Evolutionary conservation across 2,888 invertebrate genomes (phyloP), one percentile per base, ranked within the genome.

Genomic region (Lissocephala sabroskyi): DNA sequence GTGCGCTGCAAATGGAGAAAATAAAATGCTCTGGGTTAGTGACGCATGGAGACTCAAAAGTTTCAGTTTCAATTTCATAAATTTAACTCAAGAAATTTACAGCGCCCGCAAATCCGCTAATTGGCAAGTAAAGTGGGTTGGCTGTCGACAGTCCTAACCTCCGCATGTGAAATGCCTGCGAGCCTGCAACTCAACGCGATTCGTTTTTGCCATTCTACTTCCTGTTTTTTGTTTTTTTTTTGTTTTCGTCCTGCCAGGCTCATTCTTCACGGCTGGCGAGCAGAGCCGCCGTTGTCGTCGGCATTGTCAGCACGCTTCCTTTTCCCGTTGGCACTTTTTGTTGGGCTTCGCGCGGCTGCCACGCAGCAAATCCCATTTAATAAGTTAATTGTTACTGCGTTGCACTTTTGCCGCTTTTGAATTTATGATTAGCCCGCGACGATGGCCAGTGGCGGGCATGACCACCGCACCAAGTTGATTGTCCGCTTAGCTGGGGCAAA

Each of bases 311-410:
- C 53, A 32, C 33, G 46, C 49, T 14, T 41, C 18, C 48, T 33
- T 39, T n/a, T 30, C 32, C 43, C 13, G n/a, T 14, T 30, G 11
- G 16, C 28, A 37, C n/a, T n/a, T 29, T 45, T 37, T 30, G 29
- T 46, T 48, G 32, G 17, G 32, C 47, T 45, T 18, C 16, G 45
- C 19, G 26, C 19, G 41, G 23, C 50, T 29, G 14, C 47, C 13
- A 37, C 19, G 44, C 41, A 44, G 19, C 47, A 56, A 64, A 73
- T 64, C 51, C 62, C 63, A 63, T 67, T 79, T 79, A 80, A 80
- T 80, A 80, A 80, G 68, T 78, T 81, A 78, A 80, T 79, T 79
- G 79, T 76, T 68, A 62, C 62, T 62, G 62, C 65, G 58, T 61
- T 75, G 74, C 66, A 64, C 73, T 71, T 65, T 65, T 59, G 59